phyloP scores from a whole-genome alignment of 2,113 vertebrate species.

The Platycercus adscitus region DNA sequence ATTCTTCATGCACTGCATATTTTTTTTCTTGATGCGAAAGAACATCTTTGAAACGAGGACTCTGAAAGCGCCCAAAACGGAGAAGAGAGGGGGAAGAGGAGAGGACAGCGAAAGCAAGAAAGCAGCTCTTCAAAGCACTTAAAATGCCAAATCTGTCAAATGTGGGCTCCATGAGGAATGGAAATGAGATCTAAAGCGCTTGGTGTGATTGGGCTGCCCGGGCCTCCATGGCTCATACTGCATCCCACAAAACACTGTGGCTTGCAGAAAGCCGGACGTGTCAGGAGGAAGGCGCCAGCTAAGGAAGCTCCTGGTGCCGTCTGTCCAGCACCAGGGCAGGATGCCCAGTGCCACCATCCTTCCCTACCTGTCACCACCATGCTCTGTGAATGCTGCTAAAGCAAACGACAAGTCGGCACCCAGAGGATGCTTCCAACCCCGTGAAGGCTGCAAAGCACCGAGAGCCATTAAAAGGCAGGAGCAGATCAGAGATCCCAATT shows the following conservation, averaged over 20 bases:
- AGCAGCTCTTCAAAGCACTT: not conserved
- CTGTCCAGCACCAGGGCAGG: not conserved
- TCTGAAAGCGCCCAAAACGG: not conserved
- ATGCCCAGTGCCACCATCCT: not conserved
- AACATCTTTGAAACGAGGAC: not conserved
- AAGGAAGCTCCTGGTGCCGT: not conserved
- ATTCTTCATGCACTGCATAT: not conserved
- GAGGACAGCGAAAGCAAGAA: not conserved
- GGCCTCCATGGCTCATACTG: not conserved
- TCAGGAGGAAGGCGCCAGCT: not conserved
- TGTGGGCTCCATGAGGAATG: not conserved
- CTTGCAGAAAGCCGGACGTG: not conserved
- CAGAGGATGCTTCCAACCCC: not conserved
- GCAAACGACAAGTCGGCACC: not conserved
- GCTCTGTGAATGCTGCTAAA: not conserved
- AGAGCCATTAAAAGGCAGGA: not conserved
- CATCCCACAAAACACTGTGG: not conserved
- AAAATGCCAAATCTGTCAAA: not conserved
- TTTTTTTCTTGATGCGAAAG: not conserved
- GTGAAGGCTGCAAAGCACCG: not conserved
- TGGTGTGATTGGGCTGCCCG: not conserved
- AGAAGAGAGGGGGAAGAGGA: not conserved
- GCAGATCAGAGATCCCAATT: not conserved
- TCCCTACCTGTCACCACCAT: not conserved
- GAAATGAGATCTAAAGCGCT: not conserved